Base-by-base conservation (phyloP, 1,140 invertebrate genomes). In the Bombus soroeensis region DNA sequence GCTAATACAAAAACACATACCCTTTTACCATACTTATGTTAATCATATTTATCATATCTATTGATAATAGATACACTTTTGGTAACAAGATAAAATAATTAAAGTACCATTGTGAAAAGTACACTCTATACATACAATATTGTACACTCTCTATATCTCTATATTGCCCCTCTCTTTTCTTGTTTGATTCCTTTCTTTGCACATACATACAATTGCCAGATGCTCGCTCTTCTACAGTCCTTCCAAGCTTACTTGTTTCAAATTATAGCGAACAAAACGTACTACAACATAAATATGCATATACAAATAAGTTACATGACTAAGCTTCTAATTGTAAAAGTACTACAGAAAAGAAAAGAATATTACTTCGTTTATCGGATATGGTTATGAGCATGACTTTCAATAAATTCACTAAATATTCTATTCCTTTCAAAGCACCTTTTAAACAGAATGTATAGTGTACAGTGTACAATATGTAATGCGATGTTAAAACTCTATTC, bases 201-300 rank as follows among this genome's bases (percentile, higher is more conserved):
- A 25, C 1, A 62, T 62, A 62, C 59, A 13, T 62, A 62, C 34
- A 68, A 39, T 53, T 83, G 32, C 25, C n/a, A 78, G 6, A 28
- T 62, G 22, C 47, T 73, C 57, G 28, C 68, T 85, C 28, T 85
- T 80, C 39, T 73, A 80, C 57, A 64, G 32, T 83, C 66, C 75
- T 72, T 70, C 64, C 66, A 62, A 34, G 39, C 37, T 72, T 47
- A 66, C 32, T 34, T 75, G 47, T 53, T 73, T 53, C 73, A 53
- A 75, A 72, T n/a, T 13, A 37, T 25, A n/a, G 28, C 41, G 39
- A 39, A 22, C 12, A 15, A 41, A 13, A 68, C 41, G 18, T 53
- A 5, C 32, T 68, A 25, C 34, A 10, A 47, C n/a, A 34, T 66
- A 28, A 37, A 71, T 71, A 41, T 41, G 47, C 47, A 53, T 53